Evolutionary conservation across 2,113 vertebrate genomes (phyloP).

Genomic region (Baryphthengus martii): DNA sequence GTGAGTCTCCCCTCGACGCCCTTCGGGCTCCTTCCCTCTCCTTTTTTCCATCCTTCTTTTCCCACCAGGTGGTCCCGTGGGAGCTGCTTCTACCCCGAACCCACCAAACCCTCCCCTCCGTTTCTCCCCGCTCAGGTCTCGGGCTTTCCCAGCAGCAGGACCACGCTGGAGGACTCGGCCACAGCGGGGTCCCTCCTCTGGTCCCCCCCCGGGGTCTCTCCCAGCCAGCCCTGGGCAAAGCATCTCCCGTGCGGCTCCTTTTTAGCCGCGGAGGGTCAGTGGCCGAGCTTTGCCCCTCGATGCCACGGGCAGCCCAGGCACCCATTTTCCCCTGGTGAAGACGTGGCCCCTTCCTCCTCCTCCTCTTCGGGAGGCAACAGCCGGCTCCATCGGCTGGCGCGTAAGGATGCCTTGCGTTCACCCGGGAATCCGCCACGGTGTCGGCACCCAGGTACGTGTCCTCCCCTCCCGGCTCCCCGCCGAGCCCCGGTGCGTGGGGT

Average conservation of each 20-base stretch:
- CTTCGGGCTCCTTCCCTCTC: background rate
- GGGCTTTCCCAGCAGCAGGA: background rate
- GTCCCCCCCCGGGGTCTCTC: background rate
- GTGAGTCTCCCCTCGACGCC: background rate
- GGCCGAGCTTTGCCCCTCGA: background rate
- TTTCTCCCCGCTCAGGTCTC: background rate
- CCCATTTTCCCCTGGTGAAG: background rate
- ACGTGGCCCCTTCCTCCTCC: background rate
- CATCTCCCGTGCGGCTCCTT: background rate
- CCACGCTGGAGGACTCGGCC: background rate
- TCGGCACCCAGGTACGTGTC: slow-evolving; percentile 34
- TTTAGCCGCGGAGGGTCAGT: background rate
- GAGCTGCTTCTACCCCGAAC: rapidly evolving
- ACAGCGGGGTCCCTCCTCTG: background rate
- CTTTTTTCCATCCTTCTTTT: background rate
- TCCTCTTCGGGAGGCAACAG: background rate
- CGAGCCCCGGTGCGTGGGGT: background rate
- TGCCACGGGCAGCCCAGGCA: background rate
- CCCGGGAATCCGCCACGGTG: background rate
- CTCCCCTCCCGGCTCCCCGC: background rate
- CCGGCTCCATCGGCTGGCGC: background rate
- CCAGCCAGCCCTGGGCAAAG: background rate
- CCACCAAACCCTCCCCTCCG: background rate
- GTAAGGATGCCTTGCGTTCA: background rate
- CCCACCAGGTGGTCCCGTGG: rapidly evolving